phyloP scores from a whole-genome alignment of 2,888 invertebrate species.

The Venusia cambrica region DNA sequence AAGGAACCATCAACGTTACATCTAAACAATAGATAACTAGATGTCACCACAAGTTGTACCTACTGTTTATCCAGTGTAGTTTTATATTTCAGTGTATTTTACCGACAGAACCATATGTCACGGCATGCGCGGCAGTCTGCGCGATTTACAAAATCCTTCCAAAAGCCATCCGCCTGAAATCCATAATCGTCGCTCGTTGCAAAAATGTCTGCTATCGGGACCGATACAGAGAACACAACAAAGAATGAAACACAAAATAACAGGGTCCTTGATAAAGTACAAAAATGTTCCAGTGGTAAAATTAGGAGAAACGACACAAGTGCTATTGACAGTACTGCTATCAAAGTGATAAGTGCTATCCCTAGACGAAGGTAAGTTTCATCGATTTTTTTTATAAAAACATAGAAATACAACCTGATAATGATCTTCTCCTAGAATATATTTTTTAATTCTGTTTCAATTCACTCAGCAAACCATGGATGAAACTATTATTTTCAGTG shows the following conservation, averaged over 20 bases:
- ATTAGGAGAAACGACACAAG: constrained; percentile 45
- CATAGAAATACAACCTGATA: background rate
- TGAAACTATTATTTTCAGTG: constrained; percentile 18
- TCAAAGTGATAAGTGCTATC: constrained; percentile 75
- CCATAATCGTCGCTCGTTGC: constrained; percentile 68
- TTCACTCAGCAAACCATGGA: background rate
- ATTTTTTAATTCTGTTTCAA: background rate
- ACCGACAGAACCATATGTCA: constrained; percentile 50
- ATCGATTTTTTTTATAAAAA: constrained; percentile 30
- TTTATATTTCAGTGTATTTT: no score
- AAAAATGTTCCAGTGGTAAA: constrained; percentile 53
- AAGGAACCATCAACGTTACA: background rate
- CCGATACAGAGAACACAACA: constrained; percentile 46
- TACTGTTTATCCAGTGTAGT: no score
- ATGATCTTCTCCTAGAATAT: constrained; percentile 1
- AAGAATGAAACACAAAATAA: constrained; percentile 39
- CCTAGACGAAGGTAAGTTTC: constrained; percentile 67
- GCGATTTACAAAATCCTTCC: constrained; percentile 75
- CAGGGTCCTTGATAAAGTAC: constrained; percentile 41
- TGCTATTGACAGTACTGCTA: constrained; percentile 46
- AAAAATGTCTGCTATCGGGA: constrained; percentile 65
- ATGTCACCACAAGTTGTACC: no score
- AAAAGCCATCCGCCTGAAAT: constrained; percentile 71
- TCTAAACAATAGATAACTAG: no score
- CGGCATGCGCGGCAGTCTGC: constrained; percentile 73